phyloP scores from a whole-genome alignment of 2,888 invertebrate genomes.

The Nowickia ferox region DNA sequence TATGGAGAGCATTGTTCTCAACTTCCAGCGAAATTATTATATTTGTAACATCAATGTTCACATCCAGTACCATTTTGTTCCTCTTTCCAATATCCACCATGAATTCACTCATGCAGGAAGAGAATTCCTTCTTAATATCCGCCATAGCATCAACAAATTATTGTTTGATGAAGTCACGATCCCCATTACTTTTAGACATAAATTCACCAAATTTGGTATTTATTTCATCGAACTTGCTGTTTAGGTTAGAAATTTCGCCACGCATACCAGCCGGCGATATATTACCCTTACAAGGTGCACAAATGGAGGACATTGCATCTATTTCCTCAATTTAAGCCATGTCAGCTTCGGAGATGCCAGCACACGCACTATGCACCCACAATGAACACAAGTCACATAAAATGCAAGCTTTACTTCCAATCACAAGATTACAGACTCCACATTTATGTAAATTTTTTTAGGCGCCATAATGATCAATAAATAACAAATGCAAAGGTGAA shows the following conservation, averaged over 20 bases:
- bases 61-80: background rate
- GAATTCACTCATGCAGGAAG: background rate
- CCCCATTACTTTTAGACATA: background rate
- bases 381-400: too few relatives aligned
- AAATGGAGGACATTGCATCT: too few relatives aligned
- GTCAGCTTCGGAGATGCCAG: too few relatives aligned
- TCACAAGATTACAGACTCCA: too few relatives aligned
- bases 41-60: background rate
- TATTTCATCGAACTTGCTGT: background rate
- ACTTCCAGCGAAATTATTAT: background rate
- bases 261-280: too few relatives aligned
- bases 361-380: too few relatives aligned
- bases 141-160: background rate
- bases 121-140: background rate
- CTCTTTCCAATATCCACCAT: background rate
- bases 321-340: too few relatives aligned
- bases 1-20: background rate
- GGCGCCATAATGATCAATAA: too few relatives aligned
- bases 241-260: background rate
- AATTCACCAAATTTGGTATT: background rate
- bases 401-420: too few relatives aligned
- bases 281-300: too few relatives aligned
- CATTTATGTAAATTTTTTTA: too few relatives aligned
- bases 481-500: too few relatives aligned
- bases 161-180: background rate